phyloP scores from a whole-genome alignment of 2,888 invertebrate species.

The Acanthoscelides obtectus region DNA sequence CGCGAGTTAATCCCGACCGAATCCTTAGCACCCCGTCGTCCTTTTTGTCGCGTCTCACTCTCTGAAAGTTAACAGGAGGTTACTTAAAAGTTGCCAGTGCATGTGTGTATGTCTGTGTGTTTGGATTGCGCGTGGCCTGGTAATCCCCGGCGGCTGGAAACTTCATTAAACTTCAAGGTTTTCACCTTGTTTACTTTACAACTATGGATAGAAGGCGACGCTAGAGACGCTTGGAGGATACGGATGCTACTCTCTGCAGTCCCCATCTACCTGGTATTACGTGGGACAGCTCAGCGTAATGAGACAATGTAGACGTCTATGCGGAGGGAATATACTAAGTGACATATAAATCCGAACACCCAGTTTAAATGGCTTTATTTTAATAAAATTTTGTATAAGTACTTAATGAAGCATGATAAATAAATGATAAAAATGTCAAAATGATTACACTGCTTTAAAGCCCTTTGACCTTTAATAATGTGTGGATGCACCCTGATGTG shows the following conservation, averaged over 20 bases:
- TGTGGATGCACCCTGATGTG: too few relatives aligned
- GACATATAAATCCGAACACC: too few relatives aligned
- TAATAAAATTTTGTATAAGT: too few relatives aligned
- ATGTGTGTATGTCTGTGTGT: background rate
- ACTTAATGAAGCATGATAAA: too few relatives aligned
- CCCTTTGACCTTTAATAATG: too few relatives aligned
- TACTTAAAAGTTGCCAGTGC: background rate
- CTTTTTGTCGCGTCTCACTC: background rate
- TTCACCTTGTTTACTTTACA: conserved; percentile 1
- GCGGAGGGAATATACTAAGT: background rate
- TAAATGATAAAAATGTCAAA: too few relatives aligned
- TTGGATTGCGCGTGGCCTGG: background rate
- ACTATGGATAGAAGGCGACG: background rate
- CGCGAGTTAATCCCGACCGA: background rate
- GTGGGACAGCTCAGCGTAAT: background rate
- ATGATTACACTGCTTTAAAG: too few relatives aligned
- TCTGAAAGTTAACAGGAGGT: background rate
- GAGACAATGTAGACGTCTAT: background rate
- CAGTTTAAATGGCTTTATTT: too few relatives aligned
- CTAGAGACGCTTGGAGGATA: background rate
- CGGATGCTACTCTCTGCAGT: background rate
- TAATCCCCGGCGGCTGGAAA: background rate
- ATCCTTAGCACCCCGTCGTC: background rate
- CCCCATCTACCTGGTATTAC: background rate
- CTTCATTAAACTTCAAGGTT: conserved; percentile 7